phyloP scores from a whole-genome alignment of 2,888 invertebrate genomes.

The Gastracanthus pulcherrimus region DNA sequence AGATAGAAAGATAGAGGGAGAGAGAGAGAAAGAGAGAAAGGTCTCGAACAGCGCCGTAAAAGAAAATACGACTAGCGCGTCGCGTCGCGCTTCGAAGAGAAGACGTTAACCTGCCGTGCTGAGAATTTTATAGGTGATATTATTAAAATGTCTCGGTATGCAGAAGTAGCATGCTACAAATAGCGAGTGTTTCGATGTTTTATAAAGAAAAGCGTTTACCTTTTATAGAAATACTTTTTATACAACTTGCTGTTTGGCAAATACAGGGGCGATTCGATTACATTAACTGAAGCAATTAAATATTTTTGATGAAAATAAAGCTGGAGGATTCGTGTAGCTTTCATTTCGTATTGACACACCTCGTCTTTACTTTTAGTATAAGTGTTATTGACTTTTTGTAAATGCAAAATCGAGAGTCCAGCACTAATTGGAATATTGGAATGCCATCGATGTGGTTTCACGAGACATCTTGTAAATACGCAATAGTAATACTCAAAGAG shows the following conservation, averaged over 20 bases:
- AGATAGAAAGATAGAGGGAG: too few species aligned
- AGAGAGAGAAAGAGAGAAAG: not conserved
- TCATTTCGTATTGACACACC: too few species aligned
- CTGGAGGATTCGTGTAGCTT: too few species aligned
- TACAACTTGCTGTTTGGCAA: too few species aligned
- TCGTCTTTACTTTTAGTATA: not conserved
- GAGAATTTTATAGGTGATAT: conserved; percentile 25
- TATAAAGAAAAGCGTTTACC: too few species aligned
- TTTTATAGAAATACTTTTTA: too few species aligned
- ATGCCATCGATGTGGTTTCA: conserved; percentile 14
- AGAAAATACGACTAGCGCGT: conserved; percentile 24
- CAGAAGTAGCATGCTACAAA: not conserved
- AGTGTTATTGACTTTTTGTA: not conserved
- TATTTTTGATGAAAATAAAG: too few species aligned
- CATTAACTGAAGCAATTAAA: too few species aligned
- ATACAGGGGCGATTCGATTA: too few species aligned
- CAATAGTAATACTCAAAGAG: conserved; percentile 20
- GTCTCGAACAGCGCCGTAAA: not conserved
- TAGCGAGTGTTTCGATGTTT: too few species aligned
- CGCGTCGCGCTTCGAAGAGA: not conserved
- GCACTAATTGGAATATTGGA: not conserved
- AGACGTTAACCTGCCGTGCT: conserved; percentile 11
- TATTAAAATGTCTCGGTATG: not conserved
- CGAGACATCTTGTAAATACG: conserved; percentile 3
- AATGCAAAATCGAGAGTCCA: not conserved